Percentiles rank a stretch among this genome's conserved stretches.
These are phyloP conservation scores for Lagodon rhomboides DNA, from an alignment of 2,797 vertebrate genomes.

Conservation along the genomic window DNA sequence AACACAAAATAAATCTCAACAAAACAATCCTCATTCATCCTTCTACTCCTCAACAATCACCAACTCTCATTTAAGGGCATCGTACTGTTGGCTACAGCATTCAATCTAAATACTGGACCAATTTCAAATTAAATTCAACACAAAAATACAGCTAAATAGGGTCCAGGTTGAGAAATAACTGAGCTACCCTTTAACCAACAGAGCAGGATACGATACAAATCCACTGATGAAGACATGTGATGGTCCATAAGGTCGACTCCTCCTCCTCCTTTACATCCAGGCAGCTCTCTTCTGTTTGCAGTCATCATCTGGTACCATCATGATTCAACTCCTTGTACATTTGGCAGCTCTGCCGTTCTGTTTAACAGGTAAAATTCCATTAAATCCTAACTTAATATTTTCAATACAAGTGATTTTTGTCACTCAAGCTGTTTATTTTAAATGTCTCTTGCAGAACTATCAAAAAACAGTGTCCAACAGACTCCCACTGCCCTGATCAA, in stretches of 20 bases:
- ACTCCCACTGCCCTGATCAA: conserved; percentile 39
- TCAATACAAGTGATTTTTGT: too few species aligned
- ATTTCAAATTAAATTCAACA: too few species aligned
- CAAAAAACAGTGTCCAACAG: conserved; percentile 46
- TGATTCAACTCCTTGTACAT: conserved; percentile 38
- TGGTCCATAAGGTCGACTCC: not conserved
- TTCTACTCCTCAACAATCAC: too few species aligned
- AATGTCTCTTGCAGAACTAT: conserved; percentile 34
- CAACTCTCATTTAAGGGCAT: too few species aligned
- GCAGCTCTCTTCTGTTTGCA: too few species aligned
- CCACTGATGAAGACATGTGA: not conserved
- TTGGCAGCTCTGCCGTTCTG: conserved; percentile 41
- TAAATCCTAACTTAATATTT: not conserved
- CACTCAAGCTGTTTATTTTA: conserved; percentile 8
- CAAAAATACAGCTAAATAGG: too few species aligned
- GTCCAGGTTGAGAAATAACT: too few species aligned
- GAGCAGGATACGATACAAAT: not conserved
- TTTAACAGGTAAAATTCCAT: conserved; percentile 49
- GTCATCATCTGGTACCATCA: conserved; percentile 5
- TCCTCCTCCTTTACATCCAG: too few species aligned
- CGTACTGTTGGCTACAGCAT: too few species aligned
- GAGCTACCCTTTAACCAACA: not conserved
- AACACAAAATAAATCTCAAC: too few species aligned
- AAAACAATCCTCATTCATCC: too few species aligned
- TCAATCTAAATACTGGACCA: too few species aligned